Evolutionary conservation across 2,888 invertebrate species (phyloP).

Genomic region (Tetheella fluctuosa): DNA sequence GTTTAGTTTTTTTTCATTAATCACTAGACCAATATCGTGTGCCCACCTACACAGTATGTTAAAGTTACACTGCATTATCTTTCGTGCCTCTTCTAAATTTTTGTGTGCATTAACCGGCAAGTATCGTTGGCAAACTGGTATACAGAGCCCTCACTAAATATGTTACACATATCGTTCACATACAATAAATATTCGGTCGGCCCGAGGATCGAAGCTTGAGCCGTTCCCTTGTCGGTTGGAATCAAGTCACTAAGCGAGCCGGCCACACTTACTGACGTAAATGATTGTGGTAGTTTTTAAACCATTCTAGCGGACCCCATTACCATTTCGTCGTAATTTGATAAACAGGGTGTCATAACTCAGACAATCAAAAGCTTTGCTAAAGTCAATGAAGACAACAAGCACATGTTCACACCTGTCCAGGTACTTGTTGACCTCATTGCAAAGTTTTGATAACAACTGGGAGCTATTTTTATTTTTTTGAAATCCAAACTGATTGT

Average conservation of each 20-base stretch:
- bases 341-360: too few relatives aligned
- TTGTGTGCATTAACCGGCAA: constrained; percentile 27
- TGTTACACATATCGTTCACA: background rate
- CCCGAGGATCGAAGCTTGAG: background rate
- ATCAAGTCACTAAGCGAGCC: background rate
- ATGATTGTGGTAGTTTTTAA: background rate
- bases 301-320: background rate
- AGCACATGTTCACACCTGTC: too few relatives aligned
- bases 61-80: constrained; percentile 20
- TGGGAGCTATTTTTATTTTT: too few relatives aligned
- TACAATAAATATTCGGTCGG: background rate
- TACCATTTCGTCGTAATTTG: background rate
- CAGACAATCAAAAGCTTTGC: too few relatives aligned
- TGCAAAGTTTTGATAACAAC: too few relatives aligned
- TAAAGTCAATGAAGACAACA: too few relatives aligned
- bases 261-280: too few relatives aligned
- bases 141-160: background rate
- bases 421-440: too few relatives aligned
- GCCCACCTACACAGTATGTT: constrained; percentile 22
- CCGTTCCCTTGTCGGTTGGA: background rate
- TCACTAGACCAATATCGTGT: constrained; percentile 26
- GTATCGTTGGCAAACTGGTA: constrained; percentile 27
- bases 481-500: too few relatives aligned
- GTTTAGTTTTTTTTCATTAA: constrained; percentile 27
- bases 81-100: constrained; percentile 12